Base-by-base conservation (phyloP, 2,888 invertebrate genomes). In the Sarcophaga subvicina region DNA sequence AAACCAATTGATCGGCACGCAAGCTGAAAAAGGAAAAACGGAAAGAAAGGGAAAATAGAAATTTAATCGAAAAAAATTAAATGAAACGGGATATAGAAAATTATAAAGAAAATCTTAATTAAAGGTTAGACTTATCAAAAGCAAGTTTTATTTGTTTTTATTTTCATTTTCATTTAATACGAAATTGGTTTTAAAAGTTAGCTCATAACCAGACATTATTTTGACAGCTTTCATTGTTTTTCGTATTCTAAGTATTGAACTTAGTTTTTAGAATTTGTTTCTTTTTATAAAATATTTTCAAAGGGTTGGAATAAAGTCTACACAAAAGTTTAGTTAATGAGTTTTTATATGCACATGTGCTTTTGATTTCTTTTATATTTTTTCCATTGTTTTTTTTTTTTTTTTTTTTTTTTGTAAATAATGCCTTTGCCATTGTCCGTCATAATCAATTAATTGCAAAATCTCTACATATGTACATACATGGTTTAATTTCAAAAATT, bases 1-100 rank as follows among this genome's bases (percentile, higher is more conserved):
- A 93, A 77, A 91, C 91, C 88, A 93, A 90, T 90, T 94, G 95
- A 90, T 94, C 94, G 88, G 95, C 94, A 22, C 95, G 94, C 90
- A 95, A 94, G 92, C 97, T 97, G 94, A 82, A 92, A 93, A 85
- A 87, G 90, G 62, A 72, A 78, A 60, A 84, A 37, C 80, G 10
- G 69, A 75, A 64, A 77, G 62, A 64, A 81, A 63, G 14, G 17
- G 17, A 54, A 12, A 10, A 72, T n/a, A 47, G 2, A 75, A 59
- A 63, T 45, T 71, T 63, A 45, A 60, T 8, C 62, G 47, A 64
- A 67, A 37, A 63, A 45, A 62, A 60, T 10, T 62, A 37, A 37
- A 54, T 54, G 45, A 77, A 71, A 83, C 72, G 79, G 76, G 76
- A 83, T 85, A 82, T 67, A 22, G 4, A 22, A 49, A 76, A 76